A percentile compares a stretch with the other conserved stretches of the same genome.
Conservation (phyloP, 1,140 invertebrate species). For the Caenorhabditis brenneri region DNA sequence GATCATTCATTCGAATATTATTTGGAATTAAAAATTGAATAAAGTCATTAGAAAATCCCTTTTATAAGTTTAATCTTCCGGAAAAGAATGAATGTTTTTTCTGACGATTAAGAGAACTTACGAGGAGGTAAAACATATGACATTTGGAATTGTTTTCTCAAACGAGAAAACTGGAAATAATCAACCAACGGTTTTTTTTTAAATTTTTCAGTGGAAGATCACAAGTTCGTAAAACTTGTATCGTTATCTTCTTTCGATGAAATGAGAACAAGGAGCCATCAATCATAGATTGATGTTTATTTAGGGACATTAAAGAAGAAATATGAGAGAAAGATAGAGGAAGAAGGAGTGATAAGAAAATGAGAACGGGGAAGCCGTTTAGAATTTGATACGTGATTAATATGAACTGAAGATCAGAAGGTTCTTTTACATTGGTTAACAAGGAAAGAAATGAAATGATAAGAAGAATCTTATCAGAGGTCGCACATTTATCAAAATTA, state of each 20-base stretch:
- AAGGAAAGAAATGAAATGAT: not conserved
- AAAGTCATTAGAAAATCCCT: too few relatives aligned
- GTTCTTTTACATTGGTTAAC: not conserved
- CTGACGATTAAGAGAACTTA: too few relatives aligned
- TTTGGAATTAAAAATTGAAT: too few relatives aligned
- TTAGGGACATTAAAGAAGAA: not conserved
- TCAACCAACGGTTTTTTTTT: not conserved
- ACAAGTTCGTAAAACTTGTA: constrained; percentile 22
- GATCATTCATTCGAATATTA: too few relatives aligned
- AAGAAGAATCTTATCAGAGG: not conserved
- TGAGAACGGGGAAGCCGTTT: constrained; percentile 16
- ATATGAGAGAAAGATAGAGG: not conserved
- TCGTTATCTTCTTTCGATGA: not conserved
- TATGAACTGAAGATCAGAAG: not conserved
- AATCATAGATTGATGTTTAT: not conserved
- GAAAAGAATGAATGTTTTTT: too few relatives aligned
- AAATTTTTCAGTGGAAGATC: not conserved
- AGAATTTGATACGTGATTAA: not conserved
- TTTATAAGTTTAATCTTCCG: too few relatives aligned
- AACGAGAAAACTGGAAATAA: too few relatives aligned
- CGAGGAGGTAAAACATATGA: too few relatives aligned
- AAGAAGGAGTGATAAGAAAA: not conserved
- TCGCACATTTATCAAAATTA: not conserved
- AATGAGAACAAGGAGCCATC: not conserved
- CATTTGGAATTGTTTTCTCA: too few relatives aligned